Evolutionary conservation across 2,113 vertebrate species (phyloP), one percentile per base, ranked within the genome.

Genomic region (Dipodomys spectabilis): DNA sequence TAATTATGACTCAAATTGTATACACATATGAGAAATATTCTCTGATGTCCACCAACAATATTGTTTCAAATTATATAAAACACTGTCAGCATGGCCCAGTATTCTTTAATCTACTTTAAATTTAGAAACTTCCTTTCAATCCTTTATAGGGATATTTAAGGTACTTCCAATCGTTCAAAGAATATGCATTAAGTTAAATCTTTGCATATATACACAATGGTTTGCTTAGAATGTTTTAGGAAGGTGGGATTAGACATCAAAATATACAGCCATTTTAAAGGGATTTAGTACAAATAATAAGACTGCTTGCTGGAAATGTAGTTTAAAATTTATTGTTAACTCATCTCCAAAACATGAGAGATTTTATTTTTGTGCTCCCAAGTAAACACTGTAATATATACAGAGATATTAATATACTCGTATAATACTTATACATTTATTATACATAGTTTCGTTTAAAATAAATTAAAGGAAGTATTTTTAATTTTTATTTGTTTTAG

Each of bases 211-310:
- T 2, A 44, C 30, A 39, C 68, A 22, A 82, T 75, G 30, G 22
- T 72, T 82, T 86, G 64, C 64, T 80, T 82, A 86, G 35, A 35
- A 89, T 82, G 45, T 86, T 73, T 78, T 78, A 27, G 65, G 68
- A 82, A 91, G 86, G n/a, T 82, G 23, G 28, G 87, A 79, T 57
- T 86, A 74, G 25, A 27, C 13, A 15, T 68, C 64, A 79, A 64
- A 90, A 7, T 65, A 53, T 15, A 68, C 23, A 75, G 77, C 82
- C 22, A 53, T 45, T 78, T 67, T 89, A 78, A 91, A 72, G 68
- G 81, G 3, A 7, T 27, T 82, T 69, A 82, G 16, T 71, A 78
- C 27, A 72, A 78, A 27, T 57, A 86, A 71, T 57, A 28, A 88
- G 12, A 81, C 64, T 91, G 19, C 62, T 75, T 67, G 3, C 27